Percentiles rank a stretch among this genome's conserved stretches.
Evolutionary conservation across 2,888 invertebrate species (phyloP).

Genomic region (Ormyrus rosae): DNA sequence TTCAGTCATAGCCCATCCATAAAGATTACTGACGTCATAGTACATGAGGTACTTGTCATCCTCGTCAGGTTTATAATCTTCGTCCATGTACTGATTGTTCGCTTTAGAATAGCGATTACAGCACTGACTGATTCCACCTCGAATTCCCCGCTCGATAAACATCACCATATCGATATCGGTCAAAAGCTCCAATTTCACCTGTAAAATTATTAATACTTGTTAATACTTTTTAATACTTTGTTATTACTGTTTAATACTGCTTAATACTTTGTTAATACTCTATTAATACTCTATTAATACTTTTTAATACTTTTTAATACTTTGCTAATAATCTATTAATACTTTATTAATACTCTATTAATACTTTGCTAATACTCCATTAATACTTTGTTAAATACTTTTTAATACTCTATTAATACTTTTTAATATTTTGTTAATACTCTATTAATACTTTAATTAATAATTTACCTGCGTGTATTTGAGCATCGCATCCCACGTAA

Average conservation of each 20-base stretch:
- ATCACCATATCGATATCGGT: constrained; percentile 44
- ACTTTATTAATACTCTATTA: no score
- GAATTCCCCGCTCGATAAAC: constrained; percentile 49
- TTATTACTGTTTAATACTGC: no score
- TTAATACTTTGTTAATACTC: no score
- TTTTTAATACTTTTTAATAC: no score
- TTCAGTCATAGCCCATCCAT: constrained; percentile 38
- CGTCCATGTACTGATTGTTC: constrained; percentile 12
- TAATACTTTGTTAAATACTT: no score
- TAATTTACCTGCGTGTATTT: constrained; percentile 32
- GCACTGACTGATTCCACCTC: constrained; percentile 50
- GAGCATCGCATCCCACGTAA: constrained; percentile 58
- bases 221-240: no score
- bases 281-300: no score
- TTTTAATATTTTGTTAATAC: no score
- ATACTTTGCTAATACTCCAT: no score
- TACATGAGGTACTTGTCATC: neutral
- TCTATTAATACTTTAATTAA: no score
- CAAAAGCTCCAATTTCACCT: constrained; percentile 41
- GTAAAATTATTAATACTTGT: neutral
- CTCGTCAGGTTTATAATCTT: neutral
- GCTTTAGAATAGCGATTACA: constrained; percentile 46
- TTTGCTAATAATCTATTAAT: no score
- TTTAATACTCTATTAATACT: no score
- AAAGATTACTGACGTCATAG: constrained; percentile 32